Percentiles rank a stretch among this genome's conserved stretches.
Conservation (phyloP, 2,888 invertebrate genomes). For the Agrochola macilenta region DNA sequence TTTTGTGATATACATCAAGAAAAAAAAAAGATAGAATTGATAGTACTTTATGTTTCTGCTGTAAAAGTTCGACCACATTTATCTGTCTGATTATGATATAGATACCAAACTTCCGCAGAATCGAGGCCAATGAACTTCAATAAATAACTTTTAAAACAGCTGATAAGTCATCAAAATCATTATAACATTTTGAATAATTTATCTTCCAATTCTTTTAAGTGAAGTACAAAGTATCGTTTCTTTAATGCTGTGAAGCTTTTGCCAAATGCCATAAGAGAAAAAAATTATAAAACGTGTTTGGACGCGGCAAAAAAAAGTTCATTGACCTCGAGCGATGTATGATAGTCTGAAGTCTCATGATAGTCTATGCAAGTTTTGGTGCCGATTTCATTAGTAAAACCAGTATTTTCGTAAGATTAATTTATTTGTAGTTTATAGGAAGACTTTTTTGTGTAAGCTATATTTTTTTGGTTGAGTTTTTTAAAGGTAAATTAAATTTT, state of each 20-base stretch:
- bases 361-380: constrained; percentile 29
- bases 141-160: constrained; percentile 14
- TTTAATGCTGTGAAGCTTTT: constrained; percentile 33
- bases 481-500: background rate
- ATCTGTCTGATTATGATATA: constrained; percentile 4
- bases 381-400: constrained; percentile 7
- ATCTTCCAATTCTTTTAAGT: constrained; percentile 18
- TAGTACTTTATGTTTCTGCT: background rate
- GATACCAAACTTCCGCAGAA: constrained; percentile 10
- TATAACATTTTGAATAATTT: constrained; percentile 27
- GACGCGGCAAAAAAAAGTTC: constrained; percentile 57
- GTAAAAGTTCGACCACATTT: background rate
- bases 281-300: constrained; percentile 47
- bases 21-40: too few relatives aligned
- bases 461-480: background rate
- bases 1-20: too few relatives aligned
- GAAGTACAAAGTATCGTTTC: constrained; percentile 16
- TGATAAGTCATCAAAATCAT: constrained; percentile 8
- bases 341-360: constrained; percentile 9
- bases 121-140: constrained; percentile 28
- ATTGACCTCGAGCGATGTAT: constrained; percentile 43
- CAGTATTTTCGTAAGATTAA: constrained; percentile 9
- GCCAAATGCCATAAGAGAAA: constrained; percentile 41
- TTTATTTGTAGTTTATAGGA: constrained; percentile 15
- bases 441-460: background rate